A percentile compares a stretch with the other conserved stretches of the same genome.
phyloP scores from a whole-genome alignment of 2,888 invertebrate genomes.

The Drosophila prolongata region DNA sequence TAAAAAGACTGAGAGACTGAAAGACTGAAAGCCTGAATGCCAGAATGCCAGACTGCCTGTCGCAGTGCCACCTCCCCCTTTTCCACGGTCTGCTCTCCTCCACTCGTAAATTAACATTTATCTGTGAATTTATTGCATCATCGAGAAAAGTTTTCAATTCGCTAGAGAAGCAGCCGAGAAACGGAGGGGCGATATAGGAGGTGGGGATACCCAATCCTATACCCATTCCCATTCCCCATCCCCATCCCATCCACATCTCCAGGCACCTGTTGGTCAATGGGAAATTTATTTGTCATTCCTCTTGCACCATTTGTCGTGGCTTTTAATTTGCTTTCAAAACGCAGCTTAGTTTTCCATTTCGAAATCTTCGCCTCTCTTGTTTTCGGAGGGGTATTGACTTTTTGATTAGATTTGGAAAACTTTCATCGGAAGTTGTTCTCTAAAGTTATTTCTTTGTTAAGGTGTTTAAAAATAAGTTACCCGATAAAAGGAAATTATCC shows the following conservation, averaged over 20 bases:
- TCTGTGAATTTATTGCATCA: constrained; percentile 81
- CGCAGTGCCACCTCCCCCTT: constrained; percentile 27
- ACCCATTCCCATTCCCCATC: constrained; percentile 14
- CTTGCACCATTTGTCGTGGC: constrained; percentile 69
- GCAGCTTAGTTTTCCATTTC: constrained; percentile 62
- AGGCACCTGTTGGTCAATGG: constrained; percentile 60
- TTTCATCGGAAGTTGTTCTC: too few relatives aligned
- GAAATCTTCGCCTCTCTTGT: constrained; percentile 23
- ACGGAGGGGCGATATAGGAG: not conserved
- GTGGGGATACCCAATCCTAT: not conserved
- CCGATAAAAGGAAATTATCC: too few relatives aligned
- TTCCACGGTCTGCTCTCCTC: not conserved
- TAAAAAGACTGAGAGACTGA: not conserved
- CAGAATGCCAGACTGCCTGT: constrained; percentile 60
- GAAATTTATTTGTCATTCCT: constrained; percentile 70
- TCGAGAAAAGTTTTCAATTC: constrained; percentile 76
- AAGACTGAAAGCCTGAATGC: constrained; percentile 5
- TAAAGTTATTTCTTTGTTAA: too few relatives aligned
- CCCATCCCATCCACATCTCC: constrained; percentile 4
- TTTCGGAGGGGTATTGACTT: not conserved
- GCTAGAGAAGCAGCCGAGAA: constrained; percentile 9
- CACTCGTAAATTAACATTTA: constrained; percentile 80
- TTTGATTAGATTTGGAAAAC: not conserved
- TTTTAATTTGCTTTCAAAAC: constrained; percentile 74
- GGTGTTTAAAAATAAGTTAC: too few relatives aligned